Percentiles rank a stretch among this genome's conserved stretches.
These are phyloP conservation scores for Quadriops clusia DNA, from an alignment of 2,888 invertebrate genomes.

Conservation along the genomic window DNA sequence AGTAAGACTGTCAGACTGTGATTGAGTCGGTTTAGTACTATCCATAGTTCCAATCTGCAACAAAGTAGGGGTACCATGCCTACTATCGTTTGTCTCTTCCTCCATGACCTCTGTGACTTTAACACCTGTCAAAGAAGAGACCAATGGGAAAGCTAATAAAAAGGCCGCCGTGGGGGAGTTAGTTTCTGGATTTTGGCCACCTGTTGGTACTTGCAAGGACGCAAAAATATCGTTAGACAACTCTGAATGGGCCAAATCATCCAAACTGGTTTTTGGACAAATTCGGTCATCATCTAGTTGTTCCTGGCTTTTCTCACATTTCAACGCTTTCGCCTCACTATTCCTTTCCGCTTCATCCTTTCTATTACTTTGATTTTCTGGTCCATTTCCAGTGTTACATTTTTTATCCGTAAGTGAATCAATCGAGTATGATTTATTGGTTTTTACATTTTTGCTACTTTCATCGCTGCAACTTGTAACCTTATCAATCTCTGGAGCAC, in stretches of 20 bases:
- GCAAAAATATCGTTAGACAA: conserved; percentile 49
- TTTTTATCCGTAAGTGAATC: conserved; percentile 10
- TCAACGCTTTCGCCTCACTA: too few species aligned
- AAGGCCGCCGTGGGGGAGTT: conserved; percentile 69
- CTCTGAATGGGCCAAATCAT: conserved; percentile 35
- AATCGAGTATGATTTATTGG: conserved; percentile 10
- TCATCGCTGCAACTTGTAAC: too few species aligned
- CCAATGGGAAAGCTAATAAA: conserved; percentile 61
- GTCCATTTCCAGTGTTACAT: too few species aligned
- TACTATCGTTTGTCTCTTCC: conserved; percentile 40
- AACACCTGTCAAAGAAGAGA: conserved; percentile 47
- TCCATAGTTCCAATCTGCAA: conserved; percentile 39
- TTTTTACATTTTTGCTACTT: conserved; percentile 9
- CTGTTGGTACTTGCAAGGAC: conserved; percentile 44
- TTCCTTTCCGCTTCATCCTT: not conserved
- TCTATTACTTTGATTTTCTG: not conserved
- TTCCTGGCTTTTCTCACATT: not conserved
- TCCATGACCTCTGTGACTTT: conserved; percentile 42
- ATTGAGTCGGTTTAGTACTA: conserved; percentile 28
- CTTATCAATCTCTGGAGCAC: too few species aligned
- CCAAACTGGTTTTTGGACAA: too few species aligned
- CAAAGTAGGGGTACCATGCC: conserved; percentile 36
- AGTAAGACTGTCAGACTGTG: conserved; percentile 25
- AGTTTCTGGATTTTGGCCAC: conserved; percentile 45
- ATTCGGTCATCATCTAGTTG: too few species aligned